phyloP scores from a whole-genome alignment of 2,888 invertebrate species.

The Heteromurus nitidus region DNA sequence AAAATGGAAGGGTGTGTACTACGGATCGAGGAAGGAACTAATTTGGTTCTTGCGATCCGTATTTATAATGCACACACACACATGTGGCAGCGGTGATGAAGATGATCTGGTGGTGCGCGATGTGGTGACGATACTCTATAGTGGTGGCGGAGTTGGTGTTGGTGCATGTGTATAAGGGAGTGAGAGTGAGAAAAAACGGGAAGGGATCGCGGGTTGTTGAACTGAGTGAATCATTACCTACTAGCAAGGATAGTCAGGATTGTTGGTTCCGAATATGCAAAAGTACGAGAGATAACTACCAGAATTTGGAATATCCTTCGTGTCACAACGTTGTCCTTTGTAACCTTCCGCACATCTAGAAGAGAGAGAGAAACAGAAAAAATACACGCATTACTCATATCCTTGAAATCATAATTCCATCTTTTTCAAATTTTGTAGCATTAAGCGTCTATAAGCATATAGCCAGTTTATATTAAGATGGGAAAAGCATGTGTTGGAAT shows the following conservation, averaged over 20 bases:
- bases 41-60: conserved; percentile 37
- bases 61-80: conserved; percentile 19
- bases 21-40: conserved; percentile 36
- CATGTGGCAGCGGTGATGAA: conserved; percentile 20
- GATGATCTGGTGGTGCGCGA: no score
- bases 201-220: conserved; percentile 67
- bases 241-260: conserved; percentile 73
- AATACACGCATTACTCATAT: conserved; percentile 18
- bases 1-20: conserved; percentile 32
- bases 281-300: conserved; percentile 73
- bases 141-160: conserved; percentile 26
- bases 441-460: no score
- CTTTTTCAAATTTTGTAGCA: not conserved
- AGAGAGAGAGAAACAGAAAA: conserved; percentile 68
- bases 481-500: no score
- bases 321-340: conserved; percentile 87
- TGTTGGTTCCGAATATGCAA: conserved; percentile 73
- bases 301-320: conserved; percentile 83
- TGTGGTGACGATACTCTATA: not conserved
- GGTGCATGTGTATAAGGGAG: conserved; percentile 14
- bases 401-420: conserved; percentile 12
- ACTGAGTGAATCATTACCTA: conserved; percentile 72
- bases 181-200: conserved; percentile 36
- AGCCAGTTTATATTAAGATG: no score
- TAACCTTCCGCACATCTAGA: conserved; percentile 87